Base-by-base conservation (phyloP, 2,113 vertebrate genomes). In the Peucedramus taeniatus region DNA sequence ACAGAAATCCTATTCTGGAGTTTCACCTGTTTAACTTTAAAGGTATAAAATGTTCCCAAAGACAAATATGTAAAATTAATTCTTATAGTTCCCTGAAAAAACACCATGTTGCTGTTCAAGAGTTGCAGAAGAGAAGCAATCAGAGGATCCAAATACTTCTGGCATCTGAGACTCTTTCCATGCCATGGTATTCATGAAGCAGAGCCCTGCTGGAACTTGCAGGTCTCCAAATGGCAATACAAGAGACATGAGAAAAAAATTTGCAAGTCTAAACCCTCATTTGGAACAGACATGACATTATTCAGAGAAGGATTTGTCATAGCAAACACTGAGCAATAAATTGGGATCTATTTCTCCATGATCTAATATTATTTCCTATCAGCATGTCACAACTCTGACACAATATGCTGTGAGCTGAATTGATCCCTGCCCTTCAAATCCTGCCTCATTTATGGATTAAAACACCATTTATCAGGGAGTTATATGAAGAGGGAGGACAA, bases 231-330 rank as follows among this genome's bases (percentile, higher is more conserved):
- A 89, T 81, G 71, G 82, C 85, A 85, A 54, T 39, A 65, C 70
- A 69, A 70, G 84, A 95, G 77, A 50, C 59, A 96, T 0, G 13
- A 88, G 51, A 39, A 68, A 45, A 45, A 77, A 89, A 96, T 94
- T 3, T 96, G 90, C 96, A 94, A 96, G 79, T 96, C 93, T 92
- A 87, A 96, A 92, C 44, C 70, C 64, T 78, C 50, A 18, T 92
- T 56, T 90, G 83, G 56, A 70, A 64, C 50, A 56, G 71, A 88
- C 76, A 51, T 15, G 79, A 40, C 79, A 81, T 89, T 92, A 87
- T 81, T 81, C 92, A 68, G 39, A 13, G 68, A 86, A 75, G 20
- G 64, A 93, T 88, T 40, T 93, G 90, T 93, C 93, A 78, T 1
- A 56, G 23, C 72, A 86, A 93, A 86, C 90, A 89, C 60, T 37